These are phyloP conservation scores for Caradrina kadenii DNA, from an alignment of 2,888 invertebrate genomes.

Conservation along the genomic window DNA sequence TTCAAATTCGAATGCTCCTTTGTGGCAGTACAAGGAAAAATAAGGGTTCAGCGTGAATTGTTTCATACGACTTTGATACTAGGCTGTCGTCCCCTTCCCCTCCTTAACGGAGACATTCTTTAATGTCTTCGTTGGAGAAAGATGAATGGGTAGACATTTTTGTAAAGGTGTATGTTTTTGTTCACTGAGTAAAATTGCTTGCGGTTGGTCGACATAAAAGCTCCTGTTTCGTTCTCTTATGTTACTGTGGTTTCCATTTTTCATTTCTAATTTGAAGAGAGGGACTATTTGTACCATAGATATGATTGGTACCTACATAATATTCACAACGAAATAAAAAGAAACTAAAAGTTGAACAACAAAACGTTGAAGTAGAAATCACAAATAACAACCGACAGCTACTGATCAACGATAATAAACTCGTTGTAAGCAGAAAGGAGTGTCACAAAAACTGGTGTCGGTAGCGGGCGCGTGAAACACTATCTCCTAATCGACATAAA, in stretches of 20 bases:
- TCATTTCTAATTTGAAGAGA: slow-evolving; percentile 73
- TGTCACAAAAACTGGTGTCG: slow-evolving; percentile 88
- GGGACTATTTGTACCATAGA: slow-evolving; percentile 44
- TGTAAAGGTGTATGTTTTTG: slow-evolving; percentile 88
- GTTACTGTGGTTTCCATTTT: slow-evolving; percentile 83
- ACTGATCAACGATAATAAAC: slow-evolving; percentile 85
- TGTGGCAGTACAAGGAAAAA: slow-evolving; percentile 59
- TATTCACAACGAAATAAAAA: slow-evolving; percentile 60
- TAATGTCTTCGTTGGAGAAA: slow-evolving; percentile 88
- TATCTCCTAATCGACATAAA: slow-evolving; percentile 90
- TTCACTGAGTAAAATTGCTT: slow-evolving; percentile 84
- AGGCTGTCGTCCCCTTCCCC: slow-evolving; percentile 83
- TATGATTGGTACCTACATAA: slow-evolving; percentile 35
- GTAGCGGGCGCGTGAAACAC: slow-evolving; percentile 89
- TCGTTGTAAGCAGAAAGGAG: slow-evolving; percentile 86
- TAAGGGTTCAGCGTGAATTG: slow-evolving; percentile 67
- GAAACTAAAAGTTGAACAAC: slow-evolving; percentile 74
- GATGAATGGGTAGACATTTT: slow-evolving; percentile 89
- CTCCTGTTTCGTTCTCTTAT: slow-evolving; percentile 81
- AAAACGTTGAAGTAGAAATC: slow-evolving; percentile 68
- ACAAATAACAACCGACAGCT: slow-evolving; percentile 75
- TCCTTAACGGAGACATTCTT: slow-evolving; percentile 88
- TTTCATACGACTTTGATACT: slow-evolving; percentile 82
- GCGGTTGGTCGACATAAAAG: slow-evolving; percentile 86
- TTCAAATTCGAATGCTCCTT: slow-evolving; percentile 67